Evolutionary conservation across 2,888 invertebrate genomes (phyloP).

Genomic region (Pseudococcus jackbeardsleyi): DNA sequence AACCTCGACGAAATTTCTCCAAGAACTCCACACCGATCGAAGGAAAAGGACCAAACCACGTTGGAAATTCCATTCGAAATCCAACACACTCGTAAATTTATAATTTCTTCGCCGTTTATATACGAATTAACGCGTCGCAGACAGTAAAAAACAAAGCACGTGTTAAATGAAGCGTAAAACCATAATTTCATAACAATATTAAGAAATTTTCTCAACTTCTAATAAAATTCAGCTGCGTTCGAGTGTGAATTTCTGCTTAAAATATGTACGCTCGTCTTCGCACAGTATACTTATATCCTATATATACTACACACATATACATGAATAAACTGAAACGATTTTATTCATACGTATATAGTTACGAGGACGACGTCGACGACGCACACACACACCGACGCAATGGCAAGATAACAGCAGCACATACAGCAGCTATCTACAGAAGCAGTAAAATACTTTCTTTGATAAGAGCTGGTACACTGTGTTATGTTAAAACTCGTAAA

Average conservation of each 20-base stretch:
- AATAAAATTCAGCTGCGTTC: constrained; percentile 59
- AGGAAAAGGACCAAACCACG: background rate
- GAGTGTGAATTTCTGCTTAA: constrained; percentile 55
- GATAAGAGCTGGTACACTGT: constrained; percentile 58
- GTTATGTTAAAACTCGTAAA: constrained; percentile 62
- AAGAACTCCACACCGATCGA: background rate
- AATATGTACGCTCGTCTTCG: background rate
- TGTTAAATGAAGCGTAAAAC: constrained; percentile 62
- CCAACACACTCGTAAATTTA: background rate
- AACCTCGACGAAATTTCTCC: background rate
- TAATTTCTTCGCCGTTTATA: constrained; percentile 8
- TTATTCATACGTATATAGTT: constrained; percentile 29
- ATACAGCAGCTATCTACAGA: constrained; percentile 61
- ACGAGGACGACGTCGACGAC: background rate
- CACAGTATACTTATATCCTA: background rate
- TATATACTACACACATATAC: background rate
- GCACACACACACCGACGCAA: constrained; percentile 40
- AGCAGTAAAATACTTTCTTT: constrained; percentile 64
- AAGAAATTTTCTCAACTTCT: constrained; percentile 57
- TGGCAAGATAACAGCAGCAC: constrained; percentile 57
- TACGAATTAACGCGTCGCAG: constrained; percentile 17
- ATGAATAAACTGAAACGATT: constrained; percentile 59
- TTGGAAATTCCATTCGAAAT: background rate
- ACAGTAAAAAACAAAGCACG: constrained; percentile 53
- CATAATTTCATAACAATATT: constrained; percentile 47